Conservation (phyloP, 2,113 vertebrate species). For the Lamprologus ornatipinnis region DNA sequence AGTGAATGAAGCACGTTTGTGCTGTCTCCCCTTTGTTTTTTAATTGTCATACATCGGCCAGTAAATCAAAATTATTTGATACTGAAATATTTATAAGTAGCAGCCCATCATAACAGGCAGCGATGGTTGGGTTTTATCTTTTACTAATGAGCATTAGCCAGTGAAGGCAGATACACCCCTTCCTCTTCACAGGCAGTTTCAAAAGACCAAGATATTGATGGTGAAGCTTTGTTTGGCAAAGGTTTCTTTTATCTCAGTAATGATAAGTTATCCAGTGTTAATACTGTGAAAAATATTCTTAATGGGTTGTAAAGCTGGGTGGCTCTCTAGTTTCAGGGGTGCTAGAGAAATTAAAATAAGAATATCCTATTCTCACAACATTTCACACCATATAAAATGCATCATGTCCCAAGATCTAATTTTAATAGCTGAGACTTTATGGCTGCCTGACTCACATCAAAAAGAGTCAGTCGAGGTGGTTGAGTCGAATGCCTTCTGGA, state of each 20-base stretch:
- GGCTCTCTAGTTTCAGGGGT: neutral
- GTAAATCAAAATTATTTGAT: neutral
- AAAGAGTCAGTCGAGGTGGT: neutral
- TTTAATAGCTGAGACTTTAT: neutral
- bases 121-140: neutral
- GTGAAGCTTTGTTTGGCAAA: rapidly evolving
- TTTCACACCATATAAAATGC: neutral
- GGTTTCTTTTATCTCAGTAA: neutral
- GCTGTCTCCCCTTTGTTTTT: neutral
- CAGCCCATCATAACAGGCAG: neutral
- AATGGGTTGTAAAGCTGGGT: neutral
- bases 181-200: rapidly evolving
- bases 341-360: neutral
- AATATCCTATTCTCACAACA: neutral
- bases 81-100: rapidly evolving
- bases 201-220: neutral
- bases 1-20: neutral
- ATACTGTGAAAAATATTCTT: neutral
- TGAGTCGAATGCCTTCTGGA: neutral
- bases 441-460: rapidly evolving
- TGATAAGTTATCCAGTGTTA: neutral
- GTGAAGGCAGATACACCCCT: rapidly evolving
- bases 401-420: neutral
- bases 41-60: neutral
- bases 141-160: neutral